Percentiles rank a stretch among this genome's conserved stretches.
These are phyloP conservation scores for Mizuhopecten yessoensis DNA, from an alignment of 1,140 invertebrate species.

Conservation along the genomic window DNA sequence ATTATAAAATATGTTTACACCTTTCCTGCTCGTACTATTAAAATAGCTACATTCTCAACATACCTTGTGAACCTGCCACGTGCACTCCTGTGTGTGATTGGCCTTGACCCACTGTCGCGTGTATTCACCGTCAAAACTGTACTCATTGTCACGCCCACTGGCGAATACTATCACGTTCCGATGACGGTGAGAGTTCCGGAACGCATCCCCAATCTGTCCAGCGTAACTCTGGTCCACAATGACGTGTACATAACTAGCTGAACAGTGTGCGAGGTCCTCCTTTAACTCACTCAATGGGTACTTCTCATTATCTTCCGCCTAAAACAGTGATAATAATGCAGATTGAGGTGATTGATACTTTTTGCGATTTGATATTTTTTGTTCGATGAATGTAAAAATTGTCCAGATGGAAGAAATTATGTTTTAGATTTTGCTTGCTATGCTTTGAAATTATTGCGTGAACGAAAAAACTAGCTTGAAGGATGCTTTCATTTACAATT, in stretches of 20 bases:
- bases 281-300: slow-evolving; percentile 84
- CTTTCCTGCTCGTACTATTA: too few relatives aligned
- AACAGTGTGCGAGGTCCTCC: slow-evolving; percentile 83
- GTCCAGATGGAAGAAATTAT: too few relatives aligned
- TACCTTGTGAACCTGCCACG: slow-evolving; percentile 83
- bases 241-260: slow-evolving; percentile 84
- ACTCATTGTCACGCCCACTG: slow-evolving; percentile 80
- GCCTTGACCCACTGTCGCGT: slow-evolving; percentile 82
- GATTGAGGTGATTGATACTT: too few relatives aligned
- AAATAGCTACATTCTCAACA: neutral
- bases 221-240: slow-evolving; percentile 85
- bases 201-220: slow-evolving; percentile 81
- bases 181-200: slow-evolving; percentile 78
- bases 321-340: slow-evolving; percentile 48
- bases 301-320: slow-evolving; percentile 84
- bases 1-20: too few relatives aligned
- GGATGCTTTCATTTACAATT: too few relatives aligned
- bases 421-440: too few relatives aligned
- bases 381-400: too few relatives aligned
- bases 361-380: too few relatives aligned
- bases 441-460: too few relatives aligned
- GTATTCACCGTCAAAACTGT: slow-evolving; percentile 82
- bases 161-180: slow-evolving; percentile 83
- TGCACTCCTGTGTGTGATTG: slow-evolving; percentile 81
- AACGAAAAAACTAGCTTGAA: too few relatives aligned